A percentile compares a stretch with the other conserved stretches of the same genome.
phyloP scores from a whole-genome alignment of 2,113 vertebrate genomes.

The Spea multiplicata region DNA sequence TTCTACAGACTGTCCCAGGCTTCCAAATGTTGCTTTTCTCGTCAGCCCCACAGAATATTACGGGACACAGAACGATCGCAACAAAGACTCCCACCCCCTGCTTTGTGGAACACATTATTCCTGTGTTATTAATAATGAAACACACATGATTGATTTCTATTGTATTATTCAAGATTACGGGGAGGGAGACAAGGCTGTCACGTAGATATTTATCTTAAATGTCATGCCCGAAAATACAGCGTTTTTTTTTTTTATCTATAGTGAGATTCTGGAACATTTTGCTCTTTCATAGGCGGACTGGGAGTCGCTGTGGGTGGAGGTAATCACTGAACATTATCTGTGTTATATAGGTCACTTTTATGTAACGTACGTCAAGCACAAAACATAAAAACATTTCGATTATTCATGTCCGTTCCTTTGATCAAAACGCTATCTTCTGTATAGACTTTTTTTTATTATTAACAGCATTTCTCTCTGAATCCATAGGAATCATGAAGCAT shows the following conservation, averaged over 20 bases:
- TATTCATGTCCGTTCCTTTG: too few species aligned
- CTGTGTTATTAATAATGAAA: constrained; percentile 39
- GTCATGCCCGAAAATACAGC: constrained; percentile 37
- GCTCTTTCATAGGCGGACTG: constrained; percentile 26
- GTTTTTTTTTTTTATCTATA: constrained; percentile 50
- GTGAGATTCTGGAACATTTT: constrained; percentile 40
- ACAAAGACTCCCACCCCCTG: constrained; percentile 29
- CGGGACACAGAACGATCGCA: constrained; percentile 24
- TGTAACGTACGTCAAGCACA: too few species aligned
- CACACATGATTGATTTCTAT: constrained; percentile 54
- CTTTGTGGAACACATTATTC: constrained; percentile 30
- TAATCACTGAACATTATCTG: constrained; percentile 22
- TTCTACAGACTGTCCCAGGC: too few species aligned
- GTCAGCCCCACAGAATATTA: constrained; percentile 36
- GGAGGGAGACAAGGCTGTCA: constrained; percentile 53
- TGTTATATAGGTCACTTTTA: not conserved
- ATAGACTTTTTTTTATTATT: too few species aligned
- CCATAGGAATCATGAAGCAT: too few species aligned
- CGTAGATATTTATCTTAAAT: constrained; percentile 50
- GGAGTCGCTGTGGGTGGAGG: not conserved
- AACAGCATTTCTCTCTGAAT: too few species aligned
- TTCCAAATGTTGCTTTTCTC: not conserved
- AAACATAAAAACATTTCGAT: too few species aligned
- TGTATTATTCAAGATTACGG: constrained; percentile 50
- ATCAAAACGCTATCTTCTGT: too few species aligned